A percentile compares a stretch with the other conserved stretches of the same genome.
phyloP scores from a whole-genome alignment of 1,140 invertebrate genomes.

The Caenorhabditis tropicalis region DNA sequence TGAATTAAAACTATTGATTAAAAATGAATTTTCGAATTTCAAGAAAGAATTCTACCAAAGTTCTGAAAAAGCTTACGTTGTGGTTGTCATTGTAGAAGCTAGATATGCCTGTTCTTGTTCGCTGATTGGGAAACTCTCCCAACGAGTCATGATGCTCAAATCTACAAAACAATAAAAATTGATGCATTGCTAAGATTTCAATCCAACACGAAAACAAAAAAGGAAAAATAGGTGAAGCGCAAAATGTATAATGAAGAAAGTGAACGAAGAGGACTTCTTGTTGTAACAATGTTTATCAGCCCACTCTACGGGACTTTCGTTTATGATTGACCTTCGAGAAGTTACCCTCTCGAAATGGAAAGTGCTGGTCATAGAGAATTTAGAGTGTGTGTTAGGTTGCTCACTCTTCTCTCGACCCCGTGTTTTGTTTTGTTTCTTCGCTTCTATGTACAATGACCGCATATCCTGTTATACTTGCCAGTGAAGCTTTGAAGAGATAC shows the following conservation, averaged over 20 bases:
- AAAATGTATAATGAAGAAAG: background rate
- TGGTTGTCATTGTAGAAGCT: constrained; percentile 42
- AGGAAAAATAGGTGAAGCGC: background rate
- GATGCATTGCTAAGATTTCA: no score
- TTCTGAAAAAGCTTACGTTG: constrained; percentile 29
- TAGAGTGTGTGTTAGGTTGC: background rate
- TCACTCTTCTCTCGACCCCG: background rate
- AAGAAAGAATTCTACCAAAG: no score
- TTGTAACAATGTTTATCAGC: background rate
- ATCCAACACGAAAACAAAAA: no score
- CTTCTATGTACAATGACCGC: background rate
- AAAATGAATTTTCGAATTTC: no score
- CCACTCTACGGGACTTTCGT: background rate
- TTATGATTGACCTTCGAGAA: constrained; percentile 29
- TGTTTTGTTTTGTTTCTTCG: constrained; percentile 35
- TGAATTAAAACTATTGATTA: no score
- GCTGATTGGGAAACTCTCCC: constrained; percentile 49
- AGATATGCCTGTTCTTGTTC: constrained; percentile 49
- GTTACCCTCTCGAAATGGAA: background rate
- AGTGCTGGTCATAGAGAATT: background rate
- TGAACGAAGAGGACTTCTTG: background rate
- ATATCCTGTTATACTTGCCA: background rate
- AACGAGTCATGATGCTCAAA: constrained; percentile 33
- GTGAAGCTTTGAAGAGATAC: background rate
- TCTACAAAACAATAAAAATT: background rate